Percentiles rank a stretch among this genome's conserved stretches.
Conservation (phyloP, 23 tunicate genomes). For the Styela plicata region DNA sequence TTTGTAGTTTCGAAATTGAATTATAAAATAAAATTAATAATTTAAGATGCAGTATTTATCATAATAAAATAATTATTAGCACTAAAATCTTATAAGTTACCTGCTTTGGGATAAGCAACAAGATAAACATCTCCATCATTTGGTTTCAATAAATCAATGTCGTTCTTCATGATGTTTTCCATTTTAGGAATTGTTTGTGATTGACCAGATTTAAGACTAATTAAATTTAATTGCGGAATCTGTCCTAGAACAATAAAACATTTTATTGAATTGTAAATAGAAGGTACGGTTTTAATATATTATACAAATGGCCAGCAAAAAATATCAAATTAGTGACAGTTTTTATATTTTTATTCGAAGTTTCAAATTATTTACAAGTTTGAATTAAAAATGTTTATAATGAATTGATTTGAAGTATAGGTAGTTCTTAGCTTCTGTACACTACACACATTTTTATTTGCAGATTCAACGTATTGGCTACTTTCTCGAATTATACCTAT, state of each 20-base stretch:
- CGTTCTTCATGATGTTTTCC: slow-evolving; percentile 27
- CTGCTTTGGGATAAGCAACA: slow-evolving; percentile 34
- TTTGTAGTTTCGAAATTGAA: too few species aligned
- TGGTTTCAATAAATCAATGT: slow-evolving; percentile 22
- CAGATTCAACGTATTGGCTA: not conserved
- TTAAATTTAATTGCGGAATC: too few species aligned
- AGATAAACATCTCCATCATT: slow-evolving; percentile 26
- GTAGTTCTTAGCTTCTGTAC: not conserved
- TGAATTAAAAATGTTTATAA: not conserved
- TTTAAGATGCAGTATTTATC: too few species aligned
- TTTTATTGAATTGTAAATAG: too few species aligned
- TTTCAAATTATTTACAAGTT: not conserved
- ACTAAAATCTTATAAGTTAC: too few species aligned
- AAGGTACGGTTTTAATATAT: not conserved
- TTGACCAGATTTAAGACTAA: too few species aligned
- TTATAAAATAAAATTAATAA: too few species aligned
- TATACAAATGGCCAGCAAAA: not conserved
- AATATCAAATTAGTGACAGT: not conserved
- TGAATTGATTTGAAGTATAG: not conserved
- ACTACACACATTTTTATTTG: too few species aligned
- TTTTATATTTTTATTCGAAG: too few species aligned
- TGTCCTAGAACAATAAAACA: too few species aligned
- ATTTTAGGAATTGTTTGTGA: not conserved
- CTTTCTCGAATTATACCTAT: not conserved
- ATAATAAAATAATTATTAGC: too few species aligned